Base-by-base conservation (phyloP, 2,888 invertebrate genomes). In the Agrenia bidenticulata region DNA sequence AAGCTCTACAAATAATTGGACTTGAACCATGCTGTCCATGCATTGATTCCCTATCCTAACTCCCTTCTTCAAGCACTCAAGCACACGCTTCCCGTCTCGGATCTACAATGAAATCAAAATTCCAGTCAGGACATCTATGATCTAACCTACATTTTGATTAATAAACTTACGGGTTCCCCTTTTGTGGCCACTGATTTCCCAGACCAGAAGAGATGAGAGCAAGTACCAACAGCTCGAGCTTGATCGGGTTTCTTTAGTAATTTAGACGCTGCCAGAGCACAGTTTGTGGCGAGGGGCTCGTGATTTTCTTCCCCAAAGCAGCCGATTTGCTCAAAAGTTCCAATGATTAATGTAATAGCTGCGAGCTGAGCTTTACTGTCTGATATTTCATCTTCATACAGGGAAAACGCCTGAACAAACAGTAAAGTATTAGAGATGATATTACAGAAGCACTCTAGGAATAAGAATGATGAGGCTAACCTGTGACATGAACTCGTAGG, bases 351-450 rank as follows among this genome's bases (percentile, higher is more conserved):
- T 0, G 94, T 94, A 62, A 99, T 94, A 45, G 97, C 96, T 0
- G 96, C 93, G 67, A 98, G 81, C 80, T 99, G 98, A 1, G 96
- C 94, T 80, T 95, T 95, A 63, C 94, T 94, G 80, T 98, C 98
- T 1, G 94, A 93, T 77, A 99, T 94, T 82, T 98, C 98, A 80
- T 99, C 99, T 80, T 99, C 98, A 80, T 98, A 99, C 61, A 99
- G 81, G 0, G 96, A 93, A 81, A 99, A 98, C 0, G 97, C 94
- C 83, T 90, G 82, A 1, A 78, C 68, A 66, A 66, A n/a, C 45
- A 62, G 39, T 24, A 63, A 56, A n/a, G 32, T 63, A 42, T 61
- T 23, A 39, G 19, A 19, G 19, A n/a, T n/a, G n/a, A n/a, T n/a
- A n/a, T n/a, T n/a, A n/a, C n/a, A n/a, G n/a, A n/a, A n/a, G n/a